Evolutionary conservation across 2,113 vertebrate species (phyloP).

Genomic region (Chlamydotis undulata): DNA sequence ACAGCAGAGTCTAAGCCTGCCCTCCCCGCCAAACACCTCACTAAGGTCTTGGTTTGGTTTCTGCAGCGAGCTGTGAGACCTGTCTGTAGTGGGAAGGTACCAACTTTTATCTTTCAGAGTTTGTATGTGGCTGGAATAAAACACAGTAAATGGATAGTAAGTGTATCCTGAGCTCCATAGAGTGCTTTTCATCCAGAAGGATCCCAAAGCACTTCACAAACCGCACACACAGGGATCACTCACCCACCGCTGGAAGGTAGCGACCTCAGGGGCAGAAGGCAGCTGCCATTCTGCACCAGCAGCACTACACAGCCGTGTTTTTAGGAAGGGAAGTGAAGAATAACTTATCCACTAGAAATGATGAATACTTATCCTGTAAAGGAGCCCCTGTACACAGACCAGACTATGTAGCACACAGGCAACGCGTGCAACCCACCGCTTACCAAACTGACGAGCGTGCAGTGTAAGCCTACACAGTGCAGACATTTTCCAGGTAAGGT

Average conservation of each 20-base stretch:
- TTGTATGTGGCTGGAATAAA: neutral
- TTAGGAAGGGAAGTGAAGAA: slow-evolving; percentile 56
- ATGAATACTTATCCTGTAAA: slow-evolving; percentile 33
- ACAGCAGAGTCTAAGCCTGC: neutral
- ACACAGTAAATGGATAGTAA: neutral
- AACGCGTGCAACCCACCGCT: neutral
- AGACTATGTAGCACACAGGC: neutral
- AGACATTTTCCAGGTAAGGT: neutral
- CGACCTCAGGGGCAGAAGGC: slow-evolving; percentile 31
- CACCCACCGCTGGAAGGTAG: slow-evolving; percentile 61
- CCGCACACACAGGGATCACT: slow-evolving; percentile 15
- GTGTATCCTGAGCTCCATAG: neutral
- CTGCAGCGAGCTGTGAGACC: neutral
- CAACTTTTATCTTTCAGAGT: neutral
- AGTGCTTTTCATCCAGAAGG: slow-evolving; percentile 14
- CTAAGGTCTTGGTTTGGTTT: neutral
- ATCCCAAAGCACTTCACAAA: slow-evolving; percentile 31
- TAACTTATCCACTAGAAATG: slow-evolving; percentile 42
- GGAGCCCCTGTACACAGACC: neutral
- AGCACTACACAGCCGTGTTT: slow-evolving; percentile 54
- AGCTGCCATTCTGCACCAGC: slow-evolving; percentile 61
- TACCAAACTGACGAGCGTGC: neutral
- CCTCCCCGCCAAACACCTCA: neutral
- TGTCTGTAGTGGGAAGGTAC: neutral
- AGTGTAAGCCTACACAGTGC: neutral